Base-by-base conservation (phyloP, 2,113 vertebrate genomes). In the Thinocorus orbignyianus region DNA sequence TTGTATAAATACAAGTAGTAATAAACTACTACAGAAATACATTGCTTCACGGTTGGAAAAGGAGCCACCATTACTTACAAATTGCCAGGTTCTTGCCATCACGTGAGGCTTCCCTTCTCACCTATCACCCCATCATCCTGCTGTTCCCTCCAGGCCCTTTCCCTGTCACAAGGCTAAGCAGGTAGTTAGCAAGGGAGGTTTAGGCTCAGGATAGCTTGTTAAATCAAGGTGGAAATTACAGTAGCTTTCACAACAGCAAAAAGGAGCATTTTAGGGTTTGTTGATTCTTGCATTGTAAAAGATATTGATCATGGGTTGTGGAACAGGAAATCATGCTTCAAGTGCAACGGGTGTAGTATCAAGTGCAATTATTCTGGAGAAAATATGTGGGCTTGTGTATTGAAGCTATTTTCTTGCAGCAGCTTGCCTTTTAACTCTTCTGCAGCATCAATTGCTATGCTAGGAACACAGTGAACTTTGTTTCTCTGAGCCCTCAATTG, bases 301-400 rank as follows among this genome's bases (percentile, higher is more conserved):
- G 11, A 39, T 82, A 78, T 88, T 77, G 94, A 93, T 90, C 48
- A 51, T 13, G 13, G n/a, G 15, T n/a, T 88, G 37, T 64, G 31
- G 42, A 92, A 83, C 30, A 92, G 60, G 65, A 90, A 90, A 85
- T 69, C 26, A 57, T 48, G 37, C 57, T 93, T 74, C 48, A 94
- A 20, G 62, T 61, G 35, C 72, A 86, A 39, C 10, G 16, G 5
- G 28, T 86, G 24, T 52, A 86, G 78, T 52, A 94, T 49, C 49
- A 92, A 92, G 60, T 37, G 24, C 28, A 65, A 86, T 91, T 95
- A 80, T 54, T 35, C 35, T 57, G 19, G 28, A 86, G 42, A 86
- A 95, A 91, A 88, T 80, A 83, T 20, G 13, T 39, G 23, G 22
- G 13, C 62, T 62, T 96, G 17, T 60, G 23, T 70, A 84, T 72